Conservation (phyloP, 2,888 invertebrate genomes). For the Thymelicus sylvestris region DNA sequence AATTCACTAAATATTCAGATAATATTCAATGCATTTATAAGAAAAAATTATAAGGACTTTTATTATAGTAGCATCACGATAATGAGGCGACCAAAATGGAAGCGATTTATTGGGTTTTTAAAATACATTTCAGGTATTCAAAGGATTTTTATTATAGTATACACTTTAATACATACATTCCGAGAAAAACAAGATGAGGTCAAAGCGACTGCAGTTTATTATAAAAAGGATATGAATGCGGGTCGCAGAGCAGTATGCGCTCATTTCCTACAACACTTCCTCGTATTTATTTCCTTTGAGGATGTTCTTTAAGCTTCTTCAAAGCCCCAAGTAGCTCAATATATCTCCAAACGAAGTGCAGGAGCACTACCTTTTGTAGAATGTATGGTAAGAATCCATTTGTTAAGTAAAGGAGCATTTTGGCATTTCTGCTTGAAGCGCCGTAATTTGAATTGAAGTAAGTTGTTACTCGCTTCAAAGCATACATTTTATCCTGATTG, state of each 20-base stretch:
- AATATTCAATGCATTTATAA: too few species aligned
- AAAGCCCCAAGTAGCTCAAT: slow-evolving; percentile 6
- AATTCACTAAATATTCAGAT: too few species aligned
- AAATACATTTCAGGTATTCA: too few species aligned
- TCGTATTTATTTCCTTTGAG: slow-evolving; percentile 15
- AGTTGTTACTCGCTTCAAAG: not conserved
- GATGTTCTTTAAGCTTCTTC: slow-evolving; percentile 12
- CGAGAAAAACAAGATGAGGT: not conserved
- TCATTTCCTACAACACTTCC: slow-evolving; percentile 14
- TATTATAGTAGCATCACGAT: too few species aligned
- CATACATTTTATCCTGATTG: not conserved
- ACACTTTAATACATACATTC: too few species aligned
- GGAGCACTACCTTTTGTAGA: not conserved
- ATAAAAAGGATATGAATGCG: slow-evolving; percentile 1
- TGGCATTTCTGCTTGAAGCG: not conserved
- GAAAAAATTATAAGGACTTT: too few species aligned
- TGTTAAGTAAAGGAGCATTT: slow-evolving; percentile 1
- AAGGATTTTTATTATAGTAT: too few species aligned
- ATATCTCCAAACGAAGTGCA: not conserved
- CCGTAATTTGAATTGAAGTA: not conserved
- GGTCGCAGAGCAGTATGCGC: not conserved
- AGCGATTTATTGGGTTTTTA: too few species aligned
- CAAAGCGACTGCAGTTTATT: not conserved
- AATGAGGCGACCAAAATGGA: too few species aligned
- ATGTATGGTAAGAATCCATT: not conserved